A percentile compares a stretch with the other conserved stretches of the same genome.
phyloP scores from a whole-genome alignment of 2,888 invertebrate genomes.

The Drosophila seclusa region DNA sequence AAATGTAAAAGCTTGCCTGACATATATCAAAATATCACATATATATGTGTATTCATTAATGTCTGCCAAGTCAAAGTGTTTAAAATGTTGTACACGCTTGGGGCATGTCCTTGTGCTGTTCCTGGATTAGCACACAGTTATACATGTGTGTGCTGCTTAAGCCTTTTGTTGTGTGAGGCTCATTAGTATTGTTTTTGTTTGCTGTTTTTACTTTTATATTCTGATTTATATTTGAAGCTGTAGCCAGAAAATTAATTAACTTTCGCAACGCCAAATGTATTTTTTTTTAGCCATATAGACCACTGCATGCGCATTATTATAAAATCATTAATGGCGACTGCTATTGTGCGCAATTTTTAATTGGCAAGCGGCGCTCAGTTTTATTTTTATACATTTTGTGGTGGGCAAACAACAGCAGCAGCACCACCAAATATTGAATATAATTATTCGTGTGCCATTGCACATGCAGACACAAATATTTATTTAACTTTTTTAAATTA shows the following conservation, averaged over 20 bases:
- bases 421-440: background rate
- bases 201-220: constrained; percentile 18
- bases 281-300: background rate
- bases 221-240: constrained; percentile 55
- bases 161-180: constrained; percentile 25
- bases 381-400: constrained; percentile 1
- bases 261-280: constrained; percentile 32
- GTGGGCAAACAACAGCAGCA: background rate
- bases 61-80: constrained; percentile 71
- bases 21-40: constrained; percentile 17
- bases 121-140: constrained; percentile 25
- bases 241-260: constrained; percentile 73
- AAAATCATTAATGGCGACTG: constrained; percentile 10
- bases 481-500: constrained; percentile 71
- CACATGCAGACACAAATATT: constrained; percentile 66
- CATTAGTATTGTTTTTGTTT: constrained; percentile 5
- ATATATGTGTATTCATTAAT: constrained; percentile 65
- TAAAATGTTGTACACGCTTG: constrained; percentile 69
- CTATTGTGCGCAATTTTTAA: constrained; percentile 53
- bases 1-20: constrained; percentile 18
- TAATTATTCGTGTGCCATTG: constrained; percentile 10
- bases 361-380: constrained; percentile 42
- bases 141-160: constrained; percentile 41
- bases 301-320: constrained; percentile 4
- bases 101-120: constrained; percentile 38